phyloP scores from a whole-genome alignment of 2,113 vertebrate genomes.

The Donacobius atricapilla region DNA sequence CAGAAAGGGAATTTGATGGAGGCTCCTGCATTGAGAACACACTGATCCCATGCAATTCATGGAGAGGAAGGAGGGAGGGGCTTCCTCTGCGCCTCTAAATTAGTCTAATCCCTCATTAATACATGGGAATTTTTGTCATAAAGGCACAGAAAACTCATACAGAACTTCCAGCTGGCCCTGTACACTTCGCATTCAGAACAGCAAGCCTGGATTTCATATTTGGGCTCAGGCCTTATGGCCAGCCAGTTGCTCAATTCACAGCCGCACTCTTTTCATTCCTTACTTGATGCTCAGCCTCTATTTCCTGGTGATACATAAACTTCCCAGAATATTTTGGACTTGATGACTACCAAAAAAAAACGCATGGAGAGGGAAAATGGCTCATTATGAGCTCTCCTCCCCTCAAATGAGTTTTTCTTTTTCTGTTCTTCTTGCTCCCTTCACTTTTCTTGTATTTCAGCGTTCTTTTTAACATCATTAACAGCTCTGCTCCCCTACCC shows the following conservation, averaged over 20 bases:
- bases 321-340: not conserved
- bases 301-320: not conserved
- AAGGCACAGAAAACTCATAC: not conserved
- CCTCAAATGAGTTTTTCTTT: fast-evolving
- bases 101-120: not conserved
- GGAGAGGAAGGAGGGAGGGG: not conserved
- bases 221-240: not conserved
- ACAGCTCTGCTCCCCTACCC: not conserved
- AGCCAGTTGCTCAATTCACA: not conserved
- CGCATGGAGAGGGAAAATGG: not conserved
- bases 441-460: not conserved
- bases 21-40: not conserved
- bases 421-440: fast-evolving
- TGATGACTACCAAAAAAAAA: not conserved
- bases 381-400: not conserved
- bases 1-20: not conserved
- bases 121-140: not conserved
- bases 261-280: not conserved
- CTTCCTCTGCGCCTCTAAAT: not conserved
- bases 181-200: not conserved
- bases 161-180: not conserved
- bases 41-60: not conserved
- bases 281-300: not conserved
- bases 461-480: not conserved
- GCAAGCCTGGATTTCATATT: not conserved